These are phyloP conservation scores for Acanthiza pusilla DNA, from an alignment of 2,797 vertebrate genomes.

Conservation along the genomic window DNA sequence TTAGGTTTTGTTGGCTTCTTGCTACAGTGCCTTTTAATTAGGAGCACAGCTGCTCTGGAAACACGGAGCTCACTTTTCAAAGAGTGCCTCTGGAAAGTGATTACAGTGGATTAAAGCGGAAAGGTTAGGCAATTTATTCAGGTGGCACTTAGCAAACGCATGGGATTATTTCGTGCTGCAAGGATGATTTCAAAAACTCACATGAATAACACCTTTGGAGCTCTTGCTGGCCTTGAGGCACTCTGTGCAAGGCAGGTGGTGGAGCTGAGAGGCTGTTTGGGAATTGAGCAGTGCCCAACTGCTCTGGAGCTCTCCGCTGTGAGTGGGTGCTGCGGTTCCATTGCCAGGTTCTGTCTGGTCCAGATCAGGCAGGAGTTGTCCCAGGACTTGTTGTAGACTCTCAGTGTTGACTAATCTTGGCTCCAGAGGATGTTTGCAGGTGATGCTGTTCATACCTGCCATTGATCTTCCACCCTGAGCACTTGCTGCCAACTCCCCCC, in stretches of 20 bases:
- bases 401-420: accelerated
- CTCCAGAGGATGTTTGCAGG: neutral
- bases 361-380: neutral
- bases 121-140: conserved; percentile 44
- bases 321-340: neutral
- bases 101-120: conserved; percentile 41
- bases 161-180: neutral
- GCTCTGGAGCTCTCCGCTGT: neutral
- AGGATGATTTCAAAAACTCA: neutral
- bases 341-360: accelerated
- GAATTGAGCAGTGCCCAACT: neutral
- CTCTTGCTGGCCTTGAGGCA: neutral
- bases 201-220: neutral
- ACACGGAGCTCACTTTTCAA: conserved; percentile 28
- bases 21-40: conserved; percentile 71
- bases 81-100: conserved; percentile 50
- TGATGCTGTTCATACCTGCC: neutral
- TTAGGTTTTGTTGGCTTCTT: conserved; percentile 9
- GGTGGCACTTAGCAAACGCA: neutral
- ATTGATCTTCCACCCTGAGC: neutral
- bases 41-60: conserved; percentile 49
- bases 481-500: neutral
- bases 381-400: neutral
- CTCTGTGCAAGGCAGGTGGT: neutral
- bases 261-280: neutral